Evolutionary conservation across 2,888 invertebrate genomes (phyloP), one percentile per base, ranked within the genome.

Genomic region (Apamea anceps): DNA sequence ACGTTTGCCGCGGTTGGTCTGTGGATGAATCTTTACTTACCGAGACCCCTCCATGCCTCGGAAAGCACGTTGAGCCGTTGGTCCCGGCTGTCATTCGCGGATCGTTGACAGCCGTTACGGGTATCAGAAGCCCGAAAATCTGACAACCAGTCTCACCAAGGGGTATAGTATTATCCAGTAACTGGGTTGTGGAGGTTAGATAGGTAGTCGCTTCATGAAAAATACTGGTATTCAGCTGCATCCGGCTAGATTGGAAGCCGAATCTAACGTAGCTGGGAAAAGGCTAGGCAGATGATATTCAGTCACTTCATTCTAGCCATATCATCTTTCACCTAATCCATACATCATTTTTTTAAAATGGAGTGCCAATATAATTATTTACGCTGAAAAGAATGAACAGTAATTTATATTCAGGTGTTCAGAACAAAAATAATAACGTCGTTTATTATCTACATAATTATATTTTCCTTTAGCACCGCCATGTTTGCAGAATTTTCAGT

Each of bases 391-490:
- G 6, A 75, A 25, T 54, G 8, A 63, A 63, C 25, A 1, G 6
- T 15, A 48, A 37, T 45, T 37, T 48, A 77, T 45, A 48, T n/a
- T n/a, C 32, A 32, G 8, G 13, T 57, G 18, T 18, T 12, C 42
- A 1, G 15, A 5, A 45, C 3, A 45, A 45, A 57, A n/a, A 77
- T 45, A 32, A 57, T 42, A 5, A 45, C 13, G 25, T 37, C 32
- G 21, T 77, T 60, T 32, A 70, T 48, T 73, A n/a, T 15, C 15
- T 28, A n/a, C 48, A 51, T 28, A 51, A 63, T 79, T 63, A 42
- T 18, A 77, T 63, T 37, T 48, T 21, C 15, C 18, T 10, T 6
- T 32, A 62, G 15, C n/a, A 1, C n/a, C 13, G 28, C 13, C 21
- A 32, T 54, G 42, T 42, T 79, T 66, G n/a, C 6, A 32, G n/a